phyloP scores from a whole-genome alignment of 2,797 vertebrate genomes.

The Adrianichthys oophorus region DNA sequence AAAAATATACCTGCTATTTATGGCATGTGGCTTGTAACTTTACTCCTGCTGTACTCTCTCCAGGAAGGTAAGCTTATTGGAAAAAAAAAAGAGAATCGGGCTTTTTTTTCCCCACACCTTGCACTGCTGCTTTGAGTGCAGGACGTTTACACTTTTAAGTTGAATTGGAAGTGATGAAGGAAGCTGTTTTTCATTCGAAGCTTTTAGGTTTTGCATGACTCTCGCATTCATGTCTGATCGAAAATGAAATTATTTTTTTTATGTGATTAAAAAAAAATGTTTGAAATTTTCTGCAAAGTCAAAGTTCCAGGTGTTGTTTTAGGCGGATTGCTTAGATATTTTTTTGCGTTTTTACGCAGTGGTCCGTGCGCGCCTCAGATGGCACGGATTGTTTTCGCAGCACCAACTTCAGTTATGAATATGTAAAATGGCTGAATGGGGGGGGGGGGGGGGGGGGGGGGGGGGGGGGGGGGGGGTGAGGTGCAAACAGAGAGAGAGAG shows the following conservation, averaged over 20 bases:
- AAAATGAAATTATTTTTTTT: conserved; percentile 22
- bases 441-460: conserved; percentile 69
- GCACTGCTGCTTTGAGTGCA: background rate
- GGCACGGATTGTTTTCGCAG: conserved; percentile 78
- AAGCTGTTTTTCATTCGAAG: background rate
- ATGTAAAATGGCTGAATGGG: conserved; percentile 81
- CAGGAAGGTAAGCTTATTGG: conserved; percentile 83
- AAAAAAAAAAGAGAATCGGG: conserved; percentile 8
- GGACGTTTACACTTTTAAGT: conserved; percentile 35
- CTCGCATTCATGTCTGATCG: conserved; percentile 36
- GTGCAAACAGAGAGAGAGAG: conserved; percentile 63
- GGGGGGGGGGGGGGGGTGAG: conserved; percentile 70
- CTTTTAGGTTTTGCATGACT: background rate
- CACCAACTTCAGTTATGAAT: conserved; percentile 82
- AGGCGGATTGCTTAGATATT: background rate
- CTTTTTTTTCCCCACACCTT: conserved; percentile 15
- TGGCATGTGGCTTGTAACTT: conserved; percentile 98
- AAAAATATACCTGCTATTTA: conserved; percentile 89
- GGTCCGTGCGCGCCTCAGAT: conserved; percentile 44
- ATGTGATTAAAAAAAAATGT: conserved; percentile 22
- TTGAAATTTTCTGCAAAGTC: too few relatives aligned
- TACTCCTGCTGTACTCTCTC: conserved; percentile 94
- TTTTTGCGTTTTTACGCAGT: conserved; percentile 28
- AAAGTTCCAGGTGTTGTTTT: background rate
- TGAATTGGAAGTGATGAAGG: conserved; percentile 46